A percentile compares a stretch with the other conserved stretches of the same genome.
phyloP scores from a whole-genome alignment of 2,888 invertebrate genomes.

The Salticus scenicus region DNA sequence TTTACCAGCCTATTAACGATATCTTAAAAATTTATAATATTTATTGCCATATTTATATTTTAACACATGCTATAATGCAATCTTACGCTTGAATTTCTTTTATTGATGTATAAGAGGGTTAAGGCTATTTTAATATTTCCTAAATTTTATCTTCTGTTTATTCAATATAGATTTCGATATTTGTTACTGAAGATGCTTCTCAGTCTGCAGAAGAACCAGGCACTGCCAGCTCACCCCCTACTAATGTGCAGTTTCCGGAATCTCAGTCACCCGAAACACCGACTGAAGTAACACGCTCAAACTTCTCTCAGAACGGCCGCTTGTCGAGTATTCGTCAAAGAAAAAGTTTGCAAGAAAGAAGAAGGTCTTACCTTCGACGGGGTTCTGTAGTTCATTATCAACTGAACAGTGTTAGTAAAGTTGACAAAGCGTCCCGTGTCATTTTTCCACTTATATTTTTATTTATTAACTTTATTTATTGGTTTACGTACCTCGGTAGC shows the following conservation, averaged over 20 bases:
- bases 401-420: slow-evolving; percentile 86
- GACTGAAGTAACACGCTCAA: not conserved
- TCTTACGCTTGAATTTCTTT: too few species aligned
- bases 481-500: slow-evolving; percentile 82
- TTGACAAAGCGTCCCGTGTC: slow-evolving; percentile 84
- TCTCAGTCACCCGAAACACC: not conserved
- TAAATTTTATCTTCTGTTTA: too few species aligned
- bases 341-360: slow-evolving; percentile 1
- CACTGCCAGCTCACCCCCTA: not conserved
- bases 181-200: slow-evolving; percentile 37
- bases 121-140: too few species aligned
- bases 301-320: slow-evolving; percentile 23
- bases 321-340: not conserved
- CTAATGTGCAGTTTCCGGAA: not conserved
- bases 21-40: too few species aligned
- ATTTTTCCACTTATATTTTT: slow-evolving; percentile 86
- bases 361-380: slow-evolving; percentile 48
- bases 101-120: too few species aligned
- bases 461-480: slow-evolving; percentile 86
- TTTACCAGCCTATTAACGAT: too few species aligned
- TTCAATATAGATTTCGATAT: slow-evolving; percentile 45
- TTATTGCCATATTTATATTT: too few species aligned
- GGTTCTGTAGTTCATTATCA: slow-evolving; percentile 58
- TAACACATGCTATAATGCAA: too few species aligned
- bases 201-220: not conserved